These are phyloP conservation scores for Melanotaenia maccullochi DNA, from an alignment of 2,797 vertebrate genomes.

Conservation along the genomic window DNA sequence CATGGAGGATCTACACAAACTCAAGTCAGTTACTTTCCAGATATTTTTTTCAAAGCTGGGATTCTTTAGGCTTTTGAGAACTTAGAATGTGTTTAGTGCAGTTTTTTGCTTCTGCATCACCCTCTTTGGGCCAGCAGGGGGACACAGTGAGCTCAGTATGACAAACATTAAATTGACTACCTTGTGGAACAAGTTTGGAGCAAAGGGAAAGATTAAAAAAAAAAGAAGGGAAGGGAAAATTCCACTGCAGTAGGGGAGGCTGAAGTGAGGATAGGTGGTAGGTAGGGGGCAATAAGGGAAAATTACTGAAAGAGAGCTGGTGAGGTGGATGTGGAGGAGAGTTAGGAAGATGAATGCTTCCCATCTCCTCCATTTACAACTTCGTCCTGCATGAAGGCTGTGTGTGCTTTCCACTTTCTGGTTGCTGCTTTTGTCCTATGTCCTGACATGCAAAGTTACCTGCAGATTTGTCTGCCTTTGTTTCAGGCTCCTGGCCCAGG, in stretches of 20 bases:
- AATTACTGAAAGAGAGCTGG: constrained; percentile 62
- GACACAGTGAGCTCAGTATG: constrained; percentile 66
- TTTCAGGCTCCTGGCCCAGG: constrained; percentile 91
- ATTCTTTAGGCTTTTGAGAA: not conserved
- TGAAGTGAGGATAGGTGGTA: constrained; percentile 64
- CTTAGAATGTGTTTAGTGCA: not conserved
- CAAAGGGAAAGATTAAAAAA: constrained; percentile 48
- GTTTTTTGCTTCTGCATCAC: constrained; percentile 28
- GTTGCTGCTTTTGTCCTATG: constrained; percentile 34
- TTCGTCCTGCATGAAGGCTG: constrained; percentile 77
- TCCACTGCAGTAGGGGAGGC: constrained; percentile 83
- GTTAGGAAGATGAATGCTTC: constrained; percentile 73
- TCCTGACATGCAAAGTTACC: constrained; percentile 37
- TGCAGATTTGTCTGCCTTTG: not conserved
- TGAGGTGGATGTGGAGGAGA: constrained; percentile 27
- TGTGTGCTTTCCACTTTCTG: constrained; percentile 68
- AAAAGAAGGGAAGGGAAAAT: constrained; percentile 76
- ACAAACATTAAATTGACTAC: constrained; percentile 30
- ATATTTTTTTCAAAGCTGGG: not conserved
- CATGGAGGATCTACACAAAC: constrained; percentile 90
- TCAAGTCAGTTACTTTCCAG: constrained; percentile 83
- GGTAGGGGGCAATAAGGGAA: constrained; percentile 67
- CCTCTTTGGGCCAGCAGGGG: constrained; percentile 68
- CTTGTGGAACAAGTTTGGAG: constrained; percentile 71
- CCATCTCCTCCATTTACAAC: constrained; percentile 74